A percentile compares a stretch with the other conserved stretches of the same genome.
These are phyloP conservation scores for Cephus rjabovi DNA, from an alignment of 2,888 invertebrate genomes.

Conservation along the genomic window DNA sequence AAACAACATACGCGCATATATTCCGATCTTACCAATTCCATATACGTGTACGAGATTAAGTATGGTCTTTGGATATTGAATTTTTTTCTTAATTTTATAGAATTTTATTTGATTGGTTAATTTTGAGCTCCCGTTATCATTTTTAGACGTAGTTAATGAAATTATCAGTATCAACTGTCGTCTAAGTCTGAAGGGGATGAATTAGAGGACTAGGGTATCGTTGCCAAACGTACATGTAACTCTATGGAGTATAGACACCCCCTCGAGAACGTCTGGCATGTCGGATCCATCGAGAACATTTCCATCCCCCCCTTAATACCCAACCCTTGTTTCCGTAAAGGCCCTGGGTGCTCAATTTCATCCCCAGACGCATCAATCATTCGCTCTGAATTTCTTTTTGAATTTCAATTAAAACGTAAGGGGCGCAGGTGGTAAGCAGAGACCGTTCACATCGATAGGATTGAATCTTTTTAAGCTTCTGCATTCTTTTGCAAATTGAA, in stretches of 20 bases:
- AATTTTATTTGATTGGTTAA: not conserved
- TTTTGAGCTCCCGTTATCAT: not conserved
- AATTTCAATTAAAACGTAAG: slow-evolving; percentile 1
- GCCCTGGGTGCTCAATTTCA: not conserved
- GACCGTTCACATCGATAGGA: not conserved
- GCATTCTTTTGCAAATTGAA: not conserved
- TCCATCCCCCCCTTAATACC: not conserved
- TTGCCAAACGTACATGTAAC: not conserved
- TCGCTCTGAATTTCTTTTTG: not conserved
- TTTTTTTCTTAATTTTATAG: not conserved
- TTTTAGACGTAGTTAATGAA: not conserved
- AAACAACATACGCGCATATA: not conserved
- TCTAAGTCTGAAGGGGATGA: not conserved
- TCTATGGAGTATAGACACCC: not conserved
- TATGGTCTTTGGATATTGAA: not conserved
- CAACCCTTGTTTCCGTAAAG: not conserved
- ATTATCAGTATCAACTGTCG: not conserved
- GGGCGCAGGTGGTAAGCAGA: not conserved
- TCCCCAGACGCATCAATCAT: slow-evolving; percentile 3
- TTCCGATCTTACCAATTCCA: not conserved
- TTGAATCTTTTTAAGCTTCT: not conserved
- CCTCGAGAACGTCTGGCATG: not conserved
- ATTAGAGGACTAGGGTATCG: not conserved
- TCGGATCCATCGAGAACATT: not conserved
- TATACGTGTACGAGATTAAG: not conserved